Evolutionary conservation across 2,113 vertebrate genomes (phyloP), one percentile per base, ranked within the genome.

Genomic region (Clarias magur): DNA sequence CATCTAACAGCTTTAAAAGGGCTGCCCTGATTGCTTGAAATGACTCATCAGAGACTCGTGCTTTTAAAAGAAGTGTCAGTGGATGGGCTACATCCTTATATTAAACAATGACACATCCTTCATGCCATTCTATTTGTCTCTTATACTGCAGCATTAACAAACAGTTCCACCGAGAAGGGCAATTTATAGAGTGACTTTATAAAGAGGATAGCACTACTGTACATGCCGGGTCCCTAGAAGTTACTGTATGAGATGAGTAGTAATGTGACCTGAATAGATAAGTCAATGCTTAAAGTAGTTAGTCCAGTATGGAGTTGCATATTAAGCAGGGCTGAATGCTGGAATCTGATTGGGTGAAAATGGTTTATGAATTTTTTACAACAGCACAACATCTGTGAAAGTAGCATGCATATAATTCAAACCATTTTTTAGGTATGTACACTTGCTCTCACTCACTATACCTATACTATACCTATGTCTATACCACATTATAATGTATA

Each of bases 61-160:
- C 86, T 92, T 87, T 88, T 72, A 87, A 86, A 91, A 90, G 91
- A 88, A 91, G 92, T 92, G 91, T 91, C 92, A 90, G 89, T 87
- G 82, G 76, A 91, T 93, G 90, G 91, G 92, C 91, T 59, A 56
- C 25, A 76, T 92, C 92, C 90, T 91, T 82, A 86, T 89, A 89
- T 93, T 92, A 93, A 92, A 91, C 91, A 88, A 92, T 80, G 85
- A 90, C 90, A 89, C 89, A 91, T 93, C 92, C 87, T 84, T 25
- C 86, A 92, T 92, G 93, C 89, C 78, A 92, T 88, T 85, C 92
- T 92, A 91, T 91, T 93, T 92, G 93, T 91, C 93, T 90, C 92
- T 63, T 86, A 88, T 85, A 85, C 82, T 88, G 85, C 72, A 88
- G 80, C 89, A 80, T 91, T 92, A 92, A 93, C 92, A 91, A 94